These are phyloP conservation scores for Crypturellus tataupa DNA, from an alignment of 2,797 vertebrate species.

Conservation along the genomic window DNA sequence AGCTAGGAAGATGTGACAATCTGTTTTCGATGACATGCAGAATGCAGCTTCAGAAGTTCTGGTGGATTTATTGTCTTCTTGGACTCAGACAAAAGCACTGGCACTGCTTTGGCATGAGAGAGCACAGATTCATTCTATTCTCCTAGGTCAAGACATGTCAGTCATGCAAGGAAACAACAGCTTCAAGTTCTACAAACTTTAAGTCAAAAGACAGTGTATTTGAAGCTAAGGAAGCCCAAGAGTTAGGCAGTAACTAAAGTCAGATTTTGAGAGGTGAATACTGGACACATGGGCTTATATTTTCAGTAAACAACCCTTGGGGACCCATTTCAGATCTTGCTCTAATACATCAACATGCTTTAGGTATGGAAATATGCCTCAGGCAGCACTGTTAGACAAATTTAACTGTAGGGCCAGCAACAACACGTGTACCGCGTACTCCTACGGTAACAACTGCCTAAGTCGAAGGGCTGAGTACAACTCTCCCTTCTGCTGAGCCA, in stretches of 20 bases:
- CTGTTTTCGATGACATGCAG: not conserved
- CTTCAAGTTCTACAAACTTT: not conserved
- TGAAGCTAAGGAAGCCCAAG: not conserved
- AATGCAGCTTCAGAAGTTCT: not conserved
- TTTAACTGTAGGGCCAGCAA: not conserved
- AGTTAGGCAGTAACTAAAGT: not conserved
- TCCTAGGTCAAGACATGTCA: not conserved
- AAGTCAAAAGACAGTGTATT: not conserved
- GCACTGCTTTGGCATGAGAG: not conserved
- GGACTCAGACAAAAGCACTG: not conserved
- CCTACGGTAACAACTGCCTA: fast-evolving
- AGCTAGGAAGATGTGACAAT: not conserved
- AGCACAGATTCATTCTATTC: not conserved
- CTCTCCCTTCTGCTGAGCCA: not conserved
- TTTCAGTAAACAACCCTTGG: not conserved
- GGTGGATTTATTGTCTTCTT: not conserved
- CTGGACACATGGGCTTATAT: not conserved
- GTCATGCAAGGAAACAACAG: not conserved
- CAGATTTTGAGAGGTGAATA: not conserved
- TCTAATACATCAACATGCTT: not conserved
- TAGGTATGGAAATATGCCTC: not conserved
- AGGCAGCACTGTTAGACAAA: not conserved
- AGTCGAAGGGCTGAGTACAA: not conserved
- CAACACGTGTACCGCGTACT: not conserved
- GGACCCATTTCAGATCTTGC: not conserved